Evolutionary conservation across 1,140 invertebrate species (phyloP).

Genomic region (Thalassaphorura encarpata): DNA sequence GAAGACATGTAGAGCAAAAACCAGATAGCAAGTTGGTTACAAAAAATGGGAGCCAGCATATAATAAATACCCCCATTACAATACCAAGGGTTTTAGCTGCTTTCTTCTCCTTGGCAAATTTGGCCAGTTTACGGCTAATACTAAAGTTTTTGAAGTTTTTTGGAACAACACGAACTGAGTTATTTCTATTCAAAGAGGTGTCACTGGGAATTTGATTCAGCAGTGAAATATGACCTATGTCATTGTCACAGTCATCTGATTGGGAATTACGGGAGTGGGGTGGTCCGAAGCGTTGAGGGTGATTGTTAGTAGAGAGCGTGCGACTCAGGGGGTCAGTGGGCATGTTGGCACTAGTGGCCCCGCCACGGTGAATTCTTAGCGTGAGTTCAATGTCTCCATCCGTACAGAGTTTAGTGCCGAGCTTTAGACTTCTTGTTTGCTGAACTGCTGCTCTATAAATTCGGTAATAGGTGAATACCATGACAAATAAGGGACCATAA

Average conservation of each 20-base stretch:
- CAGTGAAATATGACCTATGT: slow-evolving; percentile 25
- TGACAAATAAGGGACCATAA: slow-evolving; percentile 91
- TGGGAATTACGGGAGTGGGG: slow-evolving; percentile 32
- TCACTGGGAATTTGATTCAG: slow-evolving; percentile 10
- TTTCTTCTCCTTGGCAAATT: slow-evolving; percentile 91
- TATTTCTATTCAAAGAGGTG: slow-evolving; percentile 18
- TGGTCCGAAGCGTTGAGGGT: slow-evolving; percentile 8
- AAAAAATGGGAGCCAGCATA: slow-evolving; percentile 75
- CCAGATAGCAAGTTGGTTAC: slow-evolving; percentile 88
- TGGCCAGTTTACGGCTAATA: slow-evolving; percentile 74
- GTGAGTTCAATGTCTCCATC: slow-evolving; percentile 68
- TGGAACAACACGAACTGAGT: slow-evolving; percentile 29
- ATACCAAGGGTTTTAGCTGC: slow-evolving; percentile 89
- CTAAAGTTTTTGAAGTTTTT: slow-evolving; percentile 67
- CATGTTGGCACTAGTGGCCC: slow-evolving; percentile 39
- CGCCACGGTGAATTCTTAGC: slow-evolving; percentile 77
- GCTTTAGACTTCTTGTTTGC: slow-evolving; percentile 80
- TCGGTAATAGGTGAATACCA: slow-evolving; percentile 94
- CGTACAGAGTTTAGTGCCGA: slow-evolving; percentile 58
- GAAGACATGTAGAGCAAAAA: slow-evolving; percentile 75
- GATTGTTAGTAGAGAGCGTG: not conserved
- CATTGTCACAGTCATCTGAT: slow-evolving; percentile 16
- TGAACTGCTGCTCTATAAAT: slow-evolving; percentile 89
- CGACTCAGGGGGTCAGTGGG: slow-evolving; percentile 21
- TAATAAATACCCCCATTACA: slow-evolving; percentile 80